phyloP scores from a whole-genome alignment of 2,797 vertebrate genomes.

The Gephyroberyx darwinii region DNA sequence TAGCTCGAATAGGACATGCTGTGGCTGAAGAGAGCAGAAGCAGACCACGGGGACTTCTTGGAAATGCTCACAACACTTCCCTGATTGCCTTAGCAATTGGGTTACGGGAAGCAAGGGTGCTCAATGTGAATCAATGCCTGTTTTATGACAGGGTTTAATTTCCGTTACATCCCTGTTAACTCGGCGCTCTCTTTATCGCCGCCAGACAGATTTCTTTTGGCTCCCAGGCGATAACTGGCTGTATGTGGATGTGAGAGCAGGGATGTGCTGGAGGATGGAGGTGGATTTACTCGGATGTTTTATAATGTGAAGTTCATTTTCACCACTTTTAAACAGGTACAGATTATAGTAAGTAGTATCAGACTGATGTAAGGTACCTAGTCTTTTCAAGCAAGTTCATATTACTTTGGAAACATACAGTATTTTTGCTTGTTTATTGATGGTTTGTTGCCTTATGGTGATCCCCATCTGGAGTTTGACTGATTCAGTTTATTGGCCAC shows the following conservation, averaged over 20 bases:
- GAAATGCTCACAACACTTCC: conserved; percentile 38
- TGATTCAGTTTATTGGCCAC: conserved; percentile 41
- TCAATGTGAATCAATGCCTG: conserved; percentile 21
- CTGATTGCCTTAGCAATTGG: conserved; percentile 38
- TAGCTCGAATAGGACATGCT: not conserved
- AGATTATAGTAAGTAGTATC: not conserved
- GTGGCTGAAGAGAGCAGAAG: conserved; percentile 22
- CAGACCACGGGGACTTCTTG: conserved; percentile 37
- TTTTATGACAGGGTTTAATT: conserved; percentile 28
- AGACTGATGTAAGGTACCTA: conserved; percentile 3
- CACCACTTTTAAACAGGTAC: conserved; percentile 55
- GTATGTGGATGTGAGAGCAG: too few species aligned
- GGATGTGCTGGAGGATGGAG: too few species aligned
- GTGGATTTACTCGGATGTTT: too few species aligned
- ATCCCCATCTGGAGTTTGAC: conserved; percentile 20
- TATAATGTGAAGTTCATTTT: too few species aligned
- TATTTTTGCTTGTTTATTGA: not conserved
- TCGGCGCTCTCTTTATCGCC: too few species aligned
- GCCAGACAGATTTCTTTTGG: too few species aligned
- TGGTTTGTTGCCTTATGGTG: conserved; percentile 20
- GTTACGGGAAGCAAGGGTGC: conserved; percentile 44
- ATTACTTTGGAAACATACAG: not conserved
- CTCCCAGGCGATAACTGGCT: too few species aligned
- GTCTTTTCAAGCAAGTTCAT: not conserved
- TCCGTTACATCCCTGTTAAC: not conserved